Evolutionary conservation across 2,888 invertebrate genomes (phyloP), one percentile per base, ranked within the genome.

Genomic region (Megalurothrips usitatus): DNA sequence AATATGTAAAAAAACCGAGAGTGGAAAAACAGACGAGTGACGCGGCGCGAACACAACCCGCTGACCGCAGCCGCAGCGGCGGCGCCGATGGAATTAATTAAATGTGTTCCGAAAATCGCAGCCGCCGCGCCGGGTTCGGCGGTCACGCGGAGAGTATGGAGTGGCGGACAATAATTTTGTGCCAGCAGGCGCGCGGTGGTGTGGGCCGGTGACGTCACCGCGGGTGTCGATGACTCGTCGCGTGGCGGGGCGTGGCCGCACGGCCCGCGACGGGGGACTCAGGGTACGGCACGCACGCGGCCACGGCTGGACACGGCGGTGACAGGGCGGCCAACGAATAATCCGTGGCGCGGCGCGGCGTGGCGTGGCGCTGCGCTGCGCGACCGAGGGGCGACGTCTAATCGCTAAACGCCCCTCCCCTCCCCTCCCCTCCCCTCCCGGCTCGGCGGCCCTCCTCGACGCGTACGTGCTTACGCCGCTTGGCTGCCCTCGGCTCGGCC

Each of bases 281-380:
- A 1, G 8, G 1, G 52, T 14, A 11, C 52, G 49, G 49, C 52
- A 19, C 14, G 52, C 52, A 52, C 52, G 52, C 52, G 52, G 52
- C 52, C 12, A 52, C 52, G 52, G 14, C 52, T 52, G 12, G 52
- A 19, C 52, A 52, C 19, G 52, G 52, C 52, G 52, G 19, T 52
- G 52, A 19, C 52, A 19, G 52, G 52, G 10, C 52, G 52, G 12
- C 14, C 52, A 52, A 58, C 58, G 58, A 58, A n/a, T 75, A 75
- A 75, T 75, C 68, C 49, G 80, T 49, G 80, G 68, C 58, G 80
- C 19, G 49, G 49, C 80, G 75, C 19, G 79, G 79, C 79, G 34
- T 79, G 68, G 80, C 26, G 49, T 49, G 49, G 49, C 49, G 49
- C 14, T 9, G 52, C 52, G 58, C 12, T 17, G 58, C 58, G 58